Base-by-base conservation (phyloP, 2,888 invertebrate genomes). In the Pinctada fucata region DNA sequence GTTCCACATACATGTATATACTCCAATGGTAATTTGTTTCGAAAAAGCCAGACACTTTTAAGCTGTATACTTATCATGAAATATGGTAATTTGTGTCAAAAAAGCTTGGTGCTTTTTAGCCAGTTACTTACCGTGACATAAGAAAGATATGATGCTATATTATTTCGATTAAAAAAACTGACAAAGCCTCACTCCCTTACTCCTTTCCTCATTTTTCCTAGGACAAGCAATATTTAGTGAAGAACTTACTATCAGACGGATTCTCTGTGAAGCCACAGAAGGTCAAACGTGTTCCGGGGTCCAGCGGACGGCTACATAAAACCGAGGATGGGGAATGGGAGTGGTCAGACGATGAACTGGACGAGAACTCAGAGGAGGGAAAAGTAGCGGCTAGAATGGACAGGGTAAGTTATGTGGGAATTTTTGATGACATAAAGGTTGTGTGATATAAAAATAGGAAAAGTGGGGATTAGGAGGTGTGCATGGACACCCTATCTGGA, bases 311-410 rank as follows among this genome's bases (percentile, higher is more conserved):
- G 3, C 88, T 93, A 63, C 92, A 92, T 85, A 95, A 98, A 90
- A 98, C 97, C 85, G 97, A 97, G 88, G 97, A 97, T 48, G 99
- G 99, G 63, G 97, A 97, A 92, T 99, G 99, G 99, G 97, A 98
- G 81, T 99, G 99, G 98, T 98, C 97, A 80, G 97, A 97, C 88
- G 97, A 97, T 90, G 98, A 98, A 90, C 97, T 97, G 80, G 91
- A 91, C 75, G 87, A 85, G 51, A 83, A 87, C 16, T 89, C 88
- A 0, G 88, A 87, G 68, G 90, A 90, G 72, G 91, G 87, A 31
- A 83, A 81, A 68, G 82, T 76, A 5, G 88, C 88, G 6, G 87
- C 84, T 4, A 81, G 83, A 48, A 79, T 78, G 45, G 86, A 86
- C 69, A 83, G 89, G 83, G 89, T 88, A 80, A 82, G 86, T 74